Base-by-base conservation (phyloP, 2,888 invertebrate genomes). In the Panopea generosa region DNA sequence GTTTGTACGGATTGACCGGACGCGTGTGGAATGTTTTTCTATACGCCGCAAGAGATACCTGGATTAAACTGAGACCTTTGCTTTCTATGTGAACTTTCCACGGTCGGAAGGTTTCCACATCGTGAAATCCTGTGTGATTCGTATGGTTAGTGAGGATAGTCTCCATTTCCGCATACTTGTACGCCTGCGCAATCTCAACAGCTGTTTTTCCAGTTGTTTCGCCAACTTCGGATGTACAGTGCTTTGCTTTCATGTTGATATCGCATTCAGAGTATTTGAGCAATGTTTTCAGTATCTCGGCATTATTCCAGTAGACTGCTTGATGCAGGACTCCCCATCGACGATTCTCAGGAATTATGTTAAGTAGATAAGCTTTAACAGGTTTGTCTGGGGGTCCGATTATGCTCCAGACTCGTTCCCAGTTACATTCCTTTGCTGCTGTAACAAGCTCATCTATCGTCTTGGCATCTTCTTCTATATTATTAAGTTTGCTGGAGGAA, bases 251-350 rank as follows among this genome's bases (percentile, higher is more conserved):
- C 9, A 75, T 59, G 2, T 59, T 26, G 3, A 63, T 60, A 53
- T 84, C 84, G 43, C 75, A 80, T 14, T 72, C 53, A 7, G 40
- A 9, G 40, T 67, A 77, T 9, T 49, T 49, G 1, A 82, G 60
- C 14, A 84, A 45, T 16, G 20, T 69, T 40, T 33, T 69, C 2
- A 84, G 53, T 3, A 74, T 67, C 2, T 50, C 27, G 9, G 40
- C 24, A 33, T 80, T 38, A 18, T 79, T 72, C 75, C 73, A 79
- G 50, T 71, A 84, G 0, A 84, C 77, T 1, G 79, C 76, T 40
- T 84, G 84, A 27, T 82, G 82, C 14, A 84, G n/a, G 1, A 82
- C 45, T 14, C 82, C 77, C 84, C 84, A 84, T 20, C 80, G 61
- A 24, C 82, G 69, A 43, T 75, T 74, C 55, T 82, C 82, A 24